Conservation (phyloP, 2,797 vertebrate species). For the Anguilla megastoma region DNA sequence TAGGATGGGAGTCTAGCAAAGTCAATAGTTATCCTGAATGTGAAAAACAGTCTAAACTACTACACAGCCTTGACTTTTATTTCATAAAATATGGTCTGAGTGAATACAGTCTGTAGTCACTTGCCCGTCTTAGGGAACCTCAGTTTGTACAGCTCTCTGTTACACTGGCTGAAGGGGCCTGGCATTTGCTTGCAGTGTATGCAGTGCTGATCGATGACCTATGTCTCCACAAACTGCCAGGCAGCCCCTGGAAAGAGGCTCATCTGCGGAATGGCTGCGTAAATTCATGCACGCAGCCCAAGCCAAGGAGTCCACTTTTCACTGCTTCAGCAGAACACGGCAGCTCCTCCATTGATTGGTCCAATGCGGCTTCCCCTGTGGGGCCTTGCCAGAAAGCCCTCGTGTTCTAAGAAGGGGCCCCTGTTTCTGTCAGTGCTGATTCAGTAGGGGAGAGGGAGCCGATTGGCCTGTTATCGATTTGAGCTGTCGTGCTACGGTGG, state of each 20-base stretch:
- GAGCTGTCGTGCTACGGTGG: conserved; percentile 5
- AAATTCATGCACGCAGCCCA: neutral
- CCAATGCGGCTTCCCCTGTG: conserved; percentile 52
- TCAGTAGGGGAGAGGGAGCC: conserved; percentile 14
- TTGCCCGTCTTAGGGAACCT: neutral
- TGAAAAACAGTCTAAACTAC: neutral
- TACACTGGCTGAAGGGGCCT: too few relatives aligned
- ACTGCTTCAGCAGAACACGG: conserved; percentile 70
- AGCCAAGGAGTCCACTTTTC: conserved; percentile 40
- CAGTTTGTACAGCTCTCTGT: neutral
- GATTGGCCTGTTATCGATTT: conserved; percentile 38
- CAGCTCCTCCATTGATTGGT: conserved; percentile 68
- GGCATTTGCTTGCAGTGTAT: neutral
- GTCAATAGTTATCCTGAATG: neutral
- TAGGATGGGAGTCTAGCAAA: conserved; percentile 5
- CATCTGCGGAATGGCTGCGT: neutral
- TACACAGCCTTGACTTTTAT: neutral
- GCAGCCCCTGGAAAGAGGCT: neutral
- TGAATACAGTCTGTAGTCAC: neutral
- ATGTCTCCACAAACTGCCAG: neutral
- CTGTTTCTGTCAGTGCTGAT: conserved; percentile 27
- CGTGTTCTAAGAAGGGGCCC: conserved; percentile 1
- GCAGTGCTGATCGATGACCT: conserved; percentile 5
- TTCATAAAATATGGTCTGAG: neutral
- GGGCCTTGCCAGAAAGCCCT: conserved; percentile 51